A percentile compares a stretch with the other conserved stretches of the same genome.
Conservation (phyloP, 92 coral and sea anemone genomes). For the Palythoa heliodiscus region DNA sequence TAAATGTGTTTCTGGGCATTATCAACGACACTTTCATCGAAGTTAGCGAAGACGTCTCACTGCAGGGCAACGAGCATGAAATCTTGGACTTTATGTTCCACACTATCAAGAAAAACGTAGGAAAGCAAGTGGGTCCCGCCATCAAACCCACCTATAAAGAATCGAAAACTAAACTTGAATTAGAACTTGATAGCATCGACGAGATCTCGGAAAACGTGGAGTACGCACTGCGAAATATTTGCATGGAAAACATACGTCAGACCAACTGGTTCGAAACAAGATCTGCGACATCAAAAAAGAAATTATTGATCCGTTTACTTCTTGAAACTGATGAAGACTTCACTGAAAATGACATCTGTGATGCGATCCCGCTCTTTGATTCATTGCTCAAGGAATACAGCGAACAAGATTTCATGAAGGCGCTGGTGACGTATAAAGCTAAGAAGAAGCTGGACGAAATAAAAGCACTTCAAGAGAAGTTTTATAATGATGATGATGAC, state of each 20-base stretch:
- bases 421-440: conserved; percentile 67
- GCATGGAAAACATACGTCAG: conserved; percentile 90
- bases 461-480: conserved; percentile 41
- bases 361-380: conserved; percentile 91
- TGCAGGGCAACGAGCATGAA: conserved; percentile 93
- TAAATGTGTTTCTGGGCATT: conserved; percentile 89
- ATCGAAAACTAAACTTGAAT: conserved; percentile 78
- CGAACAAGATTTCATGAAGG: conserved; percentile 68
- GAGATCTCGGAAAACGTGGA: conserved; percentile 85
- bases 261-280: conserved; percentile 78
- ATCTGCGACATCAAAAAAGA: conserved; percentile 71
- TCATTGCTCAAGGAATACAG: conserved; percentile 63
- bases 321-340: conserved; percentile 85
- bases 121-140: conserved; percentile 97
- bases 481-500: conserved; percentile 23
- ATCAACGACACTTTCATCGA: conserved; percentile 76
- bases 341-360: conserved; percentile 93
- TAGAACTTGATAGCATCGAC: conserved; percentile 74
- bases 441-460: conserved; percentile 61
- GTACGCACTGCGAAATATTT: conserved; percentile 85
- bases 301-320: conserved; percentile 74
- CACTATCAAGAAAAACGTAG: conserved; percentile 84
- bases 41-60: conserved; percentile 77
- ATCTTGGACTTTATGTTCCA: conserved; percentile 90
- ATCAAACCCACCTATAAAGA: conserved; percentile 89